Conservation (phyloP, 2,113 vertebrate species). For the Motacilla tschutschensis region DNA sequence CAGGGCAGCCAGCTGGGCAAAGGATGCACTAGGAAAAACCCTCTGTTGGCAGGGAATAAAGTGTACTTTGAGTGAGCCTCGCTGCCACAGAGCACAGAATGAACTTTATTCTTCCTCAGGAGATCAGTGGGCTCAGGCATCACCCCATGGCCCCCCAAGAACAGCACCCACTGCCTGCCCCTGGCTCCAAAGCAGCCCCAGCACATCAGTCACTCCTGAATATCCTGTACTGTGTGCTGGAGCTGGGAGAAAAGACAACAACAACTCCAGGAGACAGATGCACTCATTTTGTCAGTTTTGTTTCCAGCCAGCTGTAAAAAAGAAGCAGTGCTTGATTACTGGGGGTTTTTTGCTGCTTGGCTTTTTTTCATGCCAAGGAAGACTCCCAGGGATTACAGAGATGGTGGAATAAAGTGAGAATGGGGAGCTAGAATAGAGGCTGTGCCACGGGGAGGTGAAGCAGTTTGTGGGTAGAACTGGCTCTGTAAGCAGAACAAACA, state of each 20-base stretch:
- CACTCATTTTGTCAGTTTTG: slow-evolving; percentile 31
- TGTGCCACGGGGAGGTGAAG: background rate
- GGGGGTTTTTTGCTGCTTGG: background rate
- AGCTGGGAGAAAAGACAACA: background rate
- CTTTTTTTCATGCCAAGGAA: background rate
- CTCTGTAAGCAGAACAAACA: background rate
- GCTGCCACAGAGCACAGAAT: background rate
- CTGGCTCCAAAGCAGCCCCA: background rate
- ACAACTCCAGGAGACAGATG: background rate
- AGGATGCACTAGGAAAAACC: background rate
- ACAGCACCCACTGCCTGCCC: background rate
- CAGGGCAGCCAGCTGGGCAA: background rate
- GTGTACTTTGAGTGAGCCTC: background rate
- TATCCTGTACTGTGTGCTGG: background rate
- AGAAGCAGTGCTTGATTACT: slow-evolving; percentile 21
- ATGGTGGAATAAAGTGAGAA: background rate
- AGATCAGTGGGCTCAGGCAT: background rate
- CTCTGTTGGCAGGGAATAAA: background rate
- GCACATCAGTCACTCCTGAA: slow-evolving; percentile 15
- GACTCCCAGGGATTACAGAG: background rate
- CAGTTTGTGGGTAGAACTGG: background rate
- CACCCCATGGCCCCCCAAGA: background rate
- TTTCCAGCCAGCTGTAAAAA: slow-evolving; percentile 25
- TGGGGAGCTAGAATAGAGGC: background rate
- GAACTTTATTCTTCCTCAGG: background rate